phyloP scores from a whole-genome alignment of 2,888 invertebrate species.

The Protophormia terraenovae region DNA sequence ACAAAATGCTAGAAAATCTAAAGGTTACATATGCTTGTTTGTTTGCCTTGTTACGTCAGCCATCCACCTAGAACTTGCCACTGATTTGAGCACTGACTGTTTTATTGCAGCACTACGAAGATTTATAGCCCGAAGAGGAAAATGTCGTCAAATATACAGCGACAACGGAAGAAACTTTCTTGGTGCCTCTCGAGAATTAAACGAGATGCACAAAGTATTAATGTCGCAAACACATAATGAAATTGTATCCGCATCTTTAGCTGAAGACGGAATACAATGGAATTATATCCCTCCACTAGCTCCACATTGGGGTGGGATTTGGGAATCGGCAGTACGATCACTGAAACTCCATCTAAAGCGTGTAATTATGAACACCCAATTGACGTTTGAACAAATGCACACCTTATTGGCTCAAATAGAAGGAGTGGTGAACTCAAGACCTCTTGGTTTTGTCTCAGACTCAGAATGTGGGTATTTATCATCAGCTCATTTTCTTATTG shows the following conservation, averaged over 20 bases:
- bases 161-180: slow-evolving; percentile 64
- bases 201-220: slow-evolving; percentile 53
- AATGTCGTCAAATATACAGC: slow-evolving; percentile 54
- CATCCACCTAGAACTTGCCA: slow-evolving; percentile 4
- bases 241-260: slow-evolving; percentile 31
- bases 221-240: slow-evolving; percentile 38
- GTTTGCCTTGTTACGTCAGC: slow-evolving; percentile 4
- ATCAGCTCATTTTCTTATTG: slow-evolving; percentile 60
- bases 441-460: slow-evolving; percentile 41
- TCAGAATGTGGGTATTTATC: slow-evolving; percentile 46
- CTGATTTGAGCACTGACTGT: slow-evolving; percentile 55
- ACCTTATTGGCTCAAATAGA: slow-evolving; percentile 8
- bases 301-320: slow-evolving; percentile 61
- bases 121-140: slow-evolving; percentile 55
- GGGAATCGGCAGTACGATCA: slow-evolving; percentile 60
- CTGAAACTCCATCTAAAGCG: slow-evolving; percentile 64
- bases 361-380: background rate
- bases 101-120: slow-evolving; percentile 57
- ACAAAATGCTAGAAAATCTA: slow-evolving; percentile 10
- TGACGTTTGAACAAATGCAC: slow-evolving; percentile 50
- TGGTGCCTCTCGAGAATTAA: slow-evolving; percentile 46
- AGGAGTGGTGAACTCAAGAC: slow-evolving; percentile 46
- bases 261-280: slow-evolving; percentile 59
- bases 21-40: slow-evolving; percentile 25
- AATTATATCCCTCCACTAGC: slow-evolving; percentile 58